Evolutionary conservation across 1,140 invertebrate genomes (phyloP), one percentile per base, ranked within the genome.

Genomic region (Idris sp.): DNA sequence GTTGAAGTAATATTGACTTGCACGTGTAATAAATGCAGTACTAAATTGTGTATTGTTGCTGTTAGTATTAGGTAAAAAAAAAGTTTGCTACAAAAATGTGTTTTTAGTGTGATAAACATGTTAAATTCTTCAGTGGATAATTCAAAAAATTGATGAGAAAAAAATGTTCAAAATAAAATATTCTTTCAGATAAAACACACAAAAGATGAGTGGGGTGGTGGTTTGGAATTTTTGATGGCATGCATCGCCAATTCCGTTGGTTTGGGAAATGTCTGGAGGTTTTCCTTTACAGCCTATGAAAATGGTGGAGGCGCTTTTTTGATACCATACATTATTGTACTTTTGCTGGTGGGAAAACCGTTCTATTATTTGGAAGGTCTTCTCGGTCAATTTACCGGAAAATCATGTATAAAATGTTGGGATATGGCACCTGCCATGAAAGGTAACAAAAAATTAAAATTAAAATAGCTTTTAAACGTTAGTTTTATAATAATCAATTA

Each of bases 321-420:
- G 0, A 92, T 96, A 36, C 95, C 95, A 0, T 96, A 96, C 76
- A 90, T 94, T 11, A 91, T 97, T 19, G 94, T 96, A 31, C 88
- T 97, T 41, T 80, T 97, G 1, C 82, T 97, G 25, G 91, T 96
- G 35, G 96, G 96, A 0, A 93, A 96, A 77, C 96, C 96, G 0
- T 90, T 98, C 74, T 98, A 97, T 83, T 96, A 96, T 77, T 89
- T 97, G 88, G 96, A 98, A 84, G 92, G 92, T 76, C 86, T 91
- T 1, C 79, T 96, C 0, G 94, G 94, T 6, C 94, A 96, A 78
- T 96, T 95, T 79, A 91, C 93, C 7, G 91, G 92, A 31, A 89
- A 90, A 51, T 93, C 93, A 19, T 92, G 91, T 59, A 91, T 92
- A 5, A 92, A 90, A 75, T 88, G 91, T 2, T 86, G 84, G 84